Base-by-base conservation (phyloP, 2,113 vertebrate species). In the Sigmodon hispidus region DNA sequence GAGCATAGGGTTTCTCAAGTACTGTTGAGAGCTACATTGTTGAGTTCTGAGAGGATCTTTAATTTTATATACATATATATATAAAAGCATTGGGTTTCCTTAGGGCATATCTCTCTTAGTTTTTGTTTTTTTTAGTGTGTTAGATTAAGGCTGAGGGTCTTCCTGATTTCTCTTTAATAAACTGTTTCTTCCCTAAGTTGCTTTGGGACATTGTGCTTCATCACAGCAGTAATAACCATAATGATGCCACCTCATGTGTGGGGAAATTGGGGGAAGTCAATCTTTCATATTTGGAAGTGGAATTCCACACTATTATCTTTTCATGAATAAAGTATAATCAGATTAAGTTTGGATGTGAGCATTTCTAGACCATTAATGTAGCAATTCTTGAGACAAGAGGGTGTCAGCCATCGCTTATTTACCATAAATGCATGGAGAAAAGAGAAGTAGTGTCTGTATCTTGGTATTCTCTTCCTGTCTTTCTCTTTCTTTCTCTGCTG, bases 241-340 rank as follows among this genome's bases (percentile, higher is more conserved):
- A 57, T 10, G 22, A 11, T n/a, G 77, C 21, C 21, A 40, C 73
- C 61, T 3, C 50, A 81, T 31, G 15, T 50, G 13, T 43, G 3
- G 22, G 40, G 1, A 92, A 93, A 45, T 77, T 16, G 91, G 43
- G 3, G 79, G 7, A 76, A 89, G 24, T 59, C 80, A 92, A 72
- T 86, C 16, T 76, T 89, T 80, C 34, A 52, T 81, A 77, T 93
- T 93, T 93, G n/a, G 65, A 93, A 94, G 70, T 40, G 17, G 50
- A 89, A 48, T 85, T 21, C 67, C 17, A 91, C 15, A 72, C 0
- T 67, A 6, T 67, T 87, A 67, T 70, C 59, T 86, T 90, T 86
- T 65, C 55, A 93, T 89, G 19, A 91, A 50, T 29, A 79, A 89
- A 89, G 83, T 26, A 88, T 40, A 61, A 65, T 92, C 43, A 72